Evolutionary conservation across 2,113 vertebrate species (phyloP), one percentile per base, ranked within the genome.

Genomic region (Xiphophorus hellerii): DNA sequence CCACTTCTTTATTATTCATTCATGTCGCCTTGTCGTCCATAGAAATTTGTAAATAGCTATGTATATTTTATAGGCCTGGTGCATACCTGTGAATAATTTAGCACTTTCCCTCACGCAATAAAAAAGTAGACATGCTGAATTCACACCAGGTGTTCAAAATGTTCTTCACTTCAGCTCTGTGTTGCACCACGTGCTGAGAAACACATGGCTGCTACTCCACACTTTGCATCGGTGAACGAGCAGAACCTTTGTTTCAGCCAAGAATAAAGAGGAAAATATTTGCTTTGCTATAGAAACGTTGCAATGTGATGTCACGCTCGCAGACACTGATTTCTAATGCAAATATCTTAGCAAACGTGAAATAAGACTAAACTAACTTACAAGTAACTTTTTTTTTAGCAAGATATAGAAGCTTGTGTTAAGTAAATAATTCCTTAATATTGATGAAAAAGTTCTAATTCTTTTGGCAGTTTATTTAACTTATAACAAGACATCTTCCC

Each of bases 51-150:
- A 92, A 92, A 92, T 92, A 90, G 78, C 60, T 71, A 88, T 92
- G 73, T 87, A 89, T 88, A 89, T 94, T 93, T 93, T n/a, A 90
- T 89, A 70, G 81, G 79, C 80, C 85, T 81, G 87, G 87, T 88
- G 85, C 80, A 78, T 71, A 77, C 72, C 64, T 15, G 42, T 94
- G 7, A 92, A 92, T 94, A 87, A 94, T 93, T 93, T 31, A 93
- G 13, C 30, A 13, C 80, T 84, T 86, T 74, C 61, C 60, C 62
- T 77, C 89, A 91, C 67, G 83, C 77, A 63, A 90, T 85, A 76
- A 82, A 80, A 84, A 48, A 62, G 70, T 37, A 58, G 74, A 68
- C 29, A 2, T 29, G 51, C 62, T 73, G 64, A 70, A 71, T 74
- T 83, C 86, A 65, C 66, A 76, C 37, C 78, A 70, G 75, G 48